Evolutionary conservation across 2,888 invertebrate genomes (phyloP).

Genomic region (Ganaspis brasiliensis): DNA sequence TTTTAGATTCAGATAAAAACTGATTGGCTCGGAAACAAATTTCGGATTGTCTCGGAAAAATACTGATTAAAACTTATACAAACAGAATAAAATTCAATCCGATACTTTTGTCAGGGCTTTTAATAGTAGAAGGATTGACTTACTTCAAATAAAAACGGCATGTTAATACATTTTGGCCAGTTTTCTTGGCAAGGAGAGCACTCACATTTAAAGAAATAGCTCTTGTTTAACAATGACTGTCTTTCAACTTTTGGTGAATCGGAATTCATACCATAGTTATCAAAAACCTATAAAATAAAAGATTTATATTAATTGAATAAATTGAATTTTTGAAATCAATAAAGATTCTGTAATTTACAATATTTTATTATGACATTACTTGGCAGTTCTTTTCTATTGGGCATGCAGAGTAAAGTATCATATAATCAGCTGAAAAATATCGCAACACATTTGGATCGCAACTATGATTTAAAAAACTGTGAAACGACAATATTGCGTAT

Average conservation of each 20-base stretch:
- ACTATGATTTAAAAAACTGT: constrained; percentile 92
- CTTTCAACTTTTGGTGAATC: constrained; percentile 84
- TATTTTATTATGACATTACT: constrained; percentile 73
- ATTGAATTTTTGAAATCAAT: constrained; percentile 32
- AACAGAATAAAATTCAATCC: too few species aligned
- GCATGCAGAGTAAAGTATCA: constrained; percentile 84
- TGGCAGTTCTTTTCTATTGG: constrained; percentile 88
- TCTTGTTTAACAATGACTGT: constrained; percentile 84
- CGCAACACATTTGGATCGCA: constrained; percentile 92
- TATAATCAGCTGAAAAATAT: constrained; percentile 81
- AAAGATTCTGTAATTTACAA: not conserved
- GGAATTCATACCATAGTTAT: constrained; percentile 92
- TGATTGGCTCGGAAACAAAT: too few species aligned
- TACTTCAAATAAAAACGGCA: constrained; percentile 76
- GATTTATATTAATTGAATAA: too few species aligned
- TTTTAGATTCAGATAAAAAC: too few species aligned
- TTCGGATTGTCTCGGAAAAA: too few species aligned
- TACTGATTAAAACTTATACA: too few species aligned
- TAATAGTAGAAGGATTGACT: constrained; percentile 52
- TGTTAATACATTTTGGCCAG: constrained; percentile 85
- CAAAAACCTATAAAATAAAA: constrained; percentile 83
- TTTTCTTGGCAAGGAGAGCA: constrained; percentile 89
- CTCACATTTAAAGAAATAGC: constrained; percentile 90
- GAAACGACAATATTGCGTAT: constrained; percentile 89
- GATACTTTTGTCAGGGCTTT: too few species aligned